These are phyloP conservation scores for Propithecus deckenii DNA, from an alignment of 2,797 vertebrate species.

Conservation along the genomic window DNA sequence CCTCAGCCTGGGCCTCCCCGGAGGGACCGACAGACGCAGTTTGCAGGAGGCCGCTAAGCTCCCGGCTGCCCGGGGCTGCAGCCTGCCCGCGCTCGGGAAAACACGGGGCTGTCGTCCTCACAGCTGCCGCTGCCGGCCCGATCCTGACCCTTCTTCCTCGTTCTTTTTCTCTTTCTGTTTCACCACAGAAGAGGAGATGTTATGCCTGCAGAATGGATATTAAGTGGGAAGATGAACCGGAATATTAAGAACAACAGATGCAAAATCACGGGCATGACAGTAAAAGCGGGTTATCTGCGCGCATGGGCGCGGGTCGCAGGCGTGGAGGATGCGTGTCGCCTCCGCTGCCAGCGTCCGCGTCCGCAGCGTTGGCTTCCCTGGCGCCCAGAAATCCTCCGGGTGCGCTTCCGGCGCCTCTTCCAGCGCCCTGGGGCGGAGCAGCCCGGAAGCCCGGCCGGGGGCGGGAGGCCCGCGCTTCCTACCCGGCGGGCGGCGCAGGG, in stretches of 20 bases:
- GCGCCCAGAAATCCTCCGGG: neutral
- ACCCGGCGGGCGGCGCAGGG: neutral
- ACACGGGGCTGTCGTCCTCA: neutral
- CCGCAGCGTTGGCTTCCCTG: neutral
- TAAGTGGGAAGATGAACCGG: neutral
- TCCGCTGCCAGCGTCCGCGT: neutral
- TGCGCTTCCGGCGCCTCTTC: neutral
- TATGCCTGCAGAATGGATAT: neutral
- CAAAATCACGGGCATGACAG: fast-evolving
- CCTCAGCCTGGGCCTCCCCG: no score
- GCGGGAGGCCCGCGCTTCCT: no score
- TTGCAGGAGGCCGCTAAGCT: neutral
- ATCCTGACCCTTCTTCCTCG: no score
- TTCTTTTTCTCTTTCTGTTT: neutral
- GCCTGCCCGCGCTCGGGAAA: neutral
- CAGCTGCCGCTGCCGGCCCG: neutral
- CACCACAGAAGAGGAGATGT: neutral
- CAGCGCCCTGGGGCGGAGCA: no score
- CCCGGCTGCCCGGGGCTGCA: no score
- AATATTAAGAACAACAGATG: neutral
- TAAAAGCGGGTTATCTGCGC: neutral
- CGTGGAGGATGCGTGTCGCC: neutral
- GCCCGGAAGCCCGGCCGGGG: no score
- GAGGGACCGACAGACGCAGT: neutral
- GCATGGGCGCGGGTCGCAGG: neutral